Evolutionary conservation across 2,888 invertebrate genomes (phyloP).

Genomic region (Glaucopsyche alexis): DNA sequence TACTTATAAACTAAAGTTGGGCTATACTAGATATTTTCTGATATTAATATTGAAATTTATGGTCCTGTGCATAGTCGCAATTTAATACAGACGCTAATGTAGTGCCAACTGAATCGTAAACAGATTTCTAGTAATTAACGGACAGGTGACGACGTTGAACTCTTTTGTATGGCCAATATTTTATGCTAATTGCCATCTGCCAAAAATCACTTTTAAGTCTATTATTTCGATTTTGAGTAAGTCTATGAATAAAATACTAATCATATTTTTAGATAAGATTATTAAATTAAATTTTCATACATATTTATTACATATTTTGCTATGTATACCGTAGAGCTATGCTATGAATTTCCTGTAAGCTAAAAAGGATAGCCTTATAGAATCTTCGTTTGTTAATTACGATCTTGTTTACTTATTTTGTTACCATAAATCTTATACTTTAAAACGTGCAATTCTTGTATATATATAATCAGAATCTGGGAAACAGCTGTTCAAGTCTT

Average conservation of each 20-base stretch:
- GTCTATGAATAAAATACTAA: neutral
- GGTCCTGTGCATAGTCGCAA: neutral
- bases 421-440: too few relatives aligned
- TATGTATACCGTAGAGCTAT: too few relatives aligned
- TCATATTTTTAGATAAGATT: too few relatives aligned
- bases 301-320: too few relatives aligned
- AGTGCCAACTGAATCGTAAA: conserved; percentile 8
- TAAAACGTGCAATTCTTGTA: too few relatives aligned
- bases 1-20: neutral
- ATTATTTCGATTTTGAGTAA: neutral
- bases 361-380: too few relatives aligned
- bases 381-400: too few relatives aligned
- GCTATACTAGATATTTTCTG: neutral
- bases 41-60: neutral
- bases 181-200: neutral
- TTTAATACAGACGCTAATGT: neutral
- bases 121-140: neutral
- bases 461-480: too few relatives aligned
- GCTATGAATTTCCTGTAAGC: too few relatives aligned
- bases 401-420: too few relatives aligned
- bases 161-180: conserved; percentile 11
- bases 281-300: too few relatives aligned
- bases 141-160: conserved; percentile 8
- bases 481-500: too few relatives aligned
- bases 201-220: neutral